Evolutionary conservation across 1,140 invertebrate genomes (phyloP).

Genomic region (Trypoxylus dichotomus): DNA sequence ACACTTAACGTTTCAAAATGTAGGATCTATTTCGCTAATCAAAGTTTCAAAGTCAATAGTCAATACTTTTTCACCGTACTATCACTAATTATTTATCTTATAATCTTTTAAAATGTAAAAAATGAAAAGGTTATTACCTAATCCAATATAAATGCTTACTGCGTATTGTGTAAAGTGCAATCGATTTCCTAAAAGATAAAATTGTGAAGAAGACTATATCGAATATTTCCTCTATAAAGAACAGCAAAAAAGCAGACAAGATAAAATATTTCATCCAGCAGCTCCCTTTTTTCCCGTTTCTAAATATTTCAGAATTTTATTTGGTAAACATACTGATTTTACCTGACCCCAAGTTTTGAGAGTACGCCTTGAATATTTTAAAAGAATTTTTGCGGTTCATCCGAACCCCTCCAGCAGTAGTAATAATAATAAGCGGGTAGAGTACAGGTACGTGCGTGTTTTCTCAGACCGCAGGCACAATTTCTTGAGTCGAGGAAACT

Average conservation of each 20-base stretch:
- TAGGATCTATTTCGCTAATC: too few species aligned
- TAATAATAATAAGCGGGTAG: conserved; percentile 23
- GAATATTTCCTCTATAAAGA: too few species aligned
- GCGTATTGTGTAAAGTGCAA: too few species aligned
- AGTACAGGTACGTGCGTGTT: conserved; percentile 22
- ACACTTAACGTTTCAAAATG: too few species aligned
- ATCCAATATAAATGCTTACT: too few species aligned
- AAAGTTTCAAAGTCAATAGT: too few species aligned
- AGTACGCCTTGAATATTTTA: conserved; percentile 16
- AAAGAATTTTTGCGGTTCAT: conserved; percentile 24
- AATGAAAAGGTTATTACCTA: too few species aligned
- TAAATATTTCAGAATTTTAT: conserved; percentile 15
- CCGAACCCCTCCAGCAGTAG: conserved; percentile 1
- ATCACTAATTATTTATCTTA: too few species aligned
- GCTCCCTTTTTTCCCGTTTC: neutral
- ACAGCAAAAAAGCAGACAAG: neutral
- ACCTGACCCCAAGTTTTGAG: neutral
- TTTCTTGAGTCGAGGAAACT: neutral
- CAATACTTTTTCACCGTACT: too few species aligned
- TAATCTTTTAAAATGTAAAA: too few species aligned
- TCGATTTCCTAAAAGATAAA: too few species aligned
- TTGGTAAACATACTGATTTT: conserved; percentile 9
- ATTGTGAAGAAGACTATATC: too few species aligned
- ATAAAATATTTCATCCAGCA: neutral
- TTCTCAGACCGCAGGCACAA: conserved; percentile 15